Evolutionary conservation across 2,113 vertebrate genomes (phyloP).

Genomic region (Neotoma lepida): DNA sequence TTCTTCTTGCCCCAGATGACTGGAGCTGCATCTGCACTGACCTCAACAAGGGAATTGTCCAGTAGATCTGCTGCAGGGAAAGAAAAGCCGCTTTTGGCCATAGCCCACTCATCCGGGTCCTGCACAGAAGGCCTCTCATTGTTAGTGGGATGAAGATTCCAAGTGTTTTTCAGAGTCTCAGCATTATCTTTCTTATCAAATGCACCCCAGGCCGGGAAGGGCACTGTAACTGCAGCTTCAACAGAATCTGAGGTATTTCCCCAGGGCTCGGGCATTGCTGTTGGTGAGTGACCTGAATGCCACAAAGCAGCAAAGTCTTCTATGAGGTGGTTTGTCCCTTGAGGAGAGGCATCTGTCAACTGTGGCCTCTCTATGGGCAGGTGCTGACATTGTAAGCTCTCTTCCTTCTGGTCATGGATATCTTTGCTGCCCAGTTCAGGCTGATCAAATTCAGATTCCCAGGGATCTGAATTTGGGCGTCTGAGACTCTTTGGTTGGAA

Average conservation of each 20-base stretch:
- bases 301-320: slow-evolving; percentile 81
- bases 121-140: slow-evolving; percentile 66
- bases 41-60: slow-evolving; percentile 60
- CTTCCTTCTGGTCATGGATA: slow-evolving; percentile 51
- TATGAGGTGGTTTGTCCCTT: slow-evolving; percentile 76
- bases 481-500: slow-evolving; percentile 82
- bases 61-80: slow-evolving; percentile 76
- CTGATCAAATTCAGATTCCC: slow-evolving; percentile 78
- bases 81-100: slow-evolving; percentile 77
- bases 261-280: slow-evolving; percentile 77
- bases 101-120: slow-evolving; percentile 73
- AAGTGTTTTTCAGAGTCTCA: slow-evolving; percentile 75
- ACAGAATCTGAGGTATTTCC: slow-evolving; percentile 56
- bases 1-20: slow-evolving; percentile 73
- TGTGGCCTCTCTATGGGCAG: not conserved
- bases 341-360: slow-evolving; percentile 68
- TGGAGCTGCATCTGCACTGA: slow-evolving; percentile 52
- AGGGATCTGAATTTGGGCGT: slow-evolving; percentile 75
- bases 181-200: slow-evolving; percentile 67
- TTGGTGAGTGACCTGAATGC: slow-evolving; percentile 71
- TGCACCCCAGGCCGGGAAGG: slow-evolving; percentile 79
- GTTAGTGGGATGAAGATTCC: slow-evolving; percentile 76
- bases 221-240: not conserved
- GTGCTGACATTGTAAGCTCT: slow-evolving; percentile 58
- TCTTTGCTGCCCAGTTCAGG: not conserved